Evolutionary conservation across 2,797 vertebrate species (phyloP).

Genomic region (Acanthis flammea): DNA sequence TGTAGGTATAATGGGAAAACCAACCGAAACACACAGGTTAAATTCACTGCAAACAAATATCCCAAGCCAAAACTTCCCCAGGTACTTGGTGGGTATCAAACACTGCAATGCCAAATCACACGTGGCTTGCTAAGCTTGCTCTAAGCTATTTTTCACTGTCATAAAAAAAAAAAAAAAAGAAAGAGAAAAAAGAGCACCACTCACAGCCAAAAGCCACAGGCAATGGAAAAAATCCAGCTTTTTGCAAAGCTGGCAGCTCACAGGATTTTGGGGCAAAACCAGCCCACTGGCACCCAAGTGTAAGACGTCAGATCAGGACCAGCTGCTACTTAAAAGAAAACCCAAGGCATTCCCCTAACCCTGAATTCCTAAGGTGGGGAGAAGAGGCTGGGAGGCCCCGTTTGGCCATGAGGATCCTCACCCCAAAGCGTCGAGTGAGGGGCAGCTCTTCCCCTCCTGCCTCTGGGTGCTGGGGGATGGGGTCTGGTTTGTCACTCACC

Average conservation of each 20-base stretch:
- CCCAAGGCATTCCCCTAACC: neutral
- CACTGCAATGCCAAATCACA: neutral
- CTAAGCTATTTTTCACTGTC: neutral
- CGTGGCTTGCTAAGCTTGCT: neutral
- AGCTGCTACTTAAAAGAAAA: neutral
- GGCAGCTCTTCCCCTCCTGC: neutral
- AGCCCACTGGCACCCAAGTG: neutral
- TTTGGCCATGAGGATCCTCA: rapidly evolving
- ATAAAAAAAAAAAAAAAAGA: neutral
- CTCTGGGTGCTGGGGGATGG: neutral
- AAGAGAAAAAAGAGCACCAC: neutral
- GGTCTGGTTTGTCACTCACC: slow-evolving; percentile 82
- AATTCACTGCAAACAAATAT: neutral
- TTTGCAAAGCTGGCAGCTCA: neutral
- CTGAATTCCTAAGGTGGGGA: neutral
- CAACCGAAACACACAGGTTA: neutral
- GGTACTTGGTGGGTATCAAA: neutral
- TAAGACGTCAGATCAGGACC: neutral
- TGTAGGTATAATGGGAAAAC: neutral
- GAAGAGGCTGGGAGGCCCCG: neutral
- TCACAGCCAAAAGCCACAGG: neutral
- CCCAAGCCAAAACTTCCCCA: neutral
- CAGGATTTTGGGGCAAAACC: neutral
- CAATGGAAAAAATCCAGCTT: neutral
- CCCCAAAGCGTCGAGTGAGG: neutral